These are phyloP conservation scores for Ictalurus furcatus DNA, from an alignment of 2,113 vertebrate species.

Conservation along the genomic window DNA sequence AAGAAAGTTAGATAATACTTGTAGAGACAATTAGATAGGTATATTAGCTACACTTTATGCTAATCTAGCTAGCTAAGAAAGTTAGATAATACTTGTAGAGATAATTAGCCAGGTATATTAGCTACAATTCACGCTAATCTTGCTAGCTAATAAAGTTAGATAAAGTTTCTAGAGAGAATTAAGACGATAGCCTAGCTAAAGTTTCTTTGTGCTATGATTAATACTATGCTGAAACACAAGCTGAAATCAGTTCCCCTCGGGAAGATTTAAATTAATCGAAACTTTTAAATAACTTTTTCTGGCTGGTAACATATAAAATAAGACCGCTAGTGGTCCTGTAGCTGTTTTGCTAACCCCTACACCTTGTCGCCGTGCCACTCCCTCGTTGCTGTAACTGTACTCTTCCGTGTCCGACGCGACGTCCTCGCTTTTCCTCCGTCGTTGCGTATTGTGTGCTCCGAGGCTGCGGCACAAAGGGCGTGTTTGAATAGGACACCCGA, in stretches of 20 bases:
- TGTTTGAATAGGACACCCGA: conserved; percentile 54
- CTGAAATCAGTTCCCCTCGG: not conserved
- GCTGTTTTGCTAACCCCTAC: not conserved
- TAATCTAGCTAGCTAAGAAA: not conserved
- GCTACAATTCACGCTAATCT: no score
- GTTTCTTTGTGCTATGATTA: not conserved
- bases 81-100: not conserved
- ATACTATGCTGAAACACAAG: not conserved
- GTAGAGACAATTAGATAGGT: no score
- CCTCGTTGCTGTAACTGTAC: conserved; percentile 37
- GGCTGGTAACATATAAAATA: not conserved
- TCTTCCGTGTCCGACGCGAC: conserved; percentile 45
- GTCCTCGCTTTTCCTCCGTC: conserved; percentile 29
- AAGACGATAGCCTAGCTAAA: not conserved
- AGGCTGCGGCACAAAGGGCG: conserved; percentile 62
- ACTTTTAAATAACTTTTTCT: not conserved
- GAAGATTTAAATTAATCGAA: no score
- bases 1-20: no score
- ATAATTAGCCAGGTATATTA: not conserved
- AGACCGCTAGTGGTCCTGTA: not conserved
- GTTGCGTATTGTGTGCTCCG: conserved; percentile 59
- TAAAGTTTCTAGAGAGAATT: not conserved
- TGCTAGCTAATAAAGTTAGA: not conserved
- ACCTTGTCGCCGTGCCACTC: not conserved
- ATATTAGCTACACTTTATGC: not conserved